A percentile compares a stretch with the other conserved stretches of the same genome.
Conservation (phyloP, 2,888 invertebrate species). For the Temnothorax rugatulus region DNA sequence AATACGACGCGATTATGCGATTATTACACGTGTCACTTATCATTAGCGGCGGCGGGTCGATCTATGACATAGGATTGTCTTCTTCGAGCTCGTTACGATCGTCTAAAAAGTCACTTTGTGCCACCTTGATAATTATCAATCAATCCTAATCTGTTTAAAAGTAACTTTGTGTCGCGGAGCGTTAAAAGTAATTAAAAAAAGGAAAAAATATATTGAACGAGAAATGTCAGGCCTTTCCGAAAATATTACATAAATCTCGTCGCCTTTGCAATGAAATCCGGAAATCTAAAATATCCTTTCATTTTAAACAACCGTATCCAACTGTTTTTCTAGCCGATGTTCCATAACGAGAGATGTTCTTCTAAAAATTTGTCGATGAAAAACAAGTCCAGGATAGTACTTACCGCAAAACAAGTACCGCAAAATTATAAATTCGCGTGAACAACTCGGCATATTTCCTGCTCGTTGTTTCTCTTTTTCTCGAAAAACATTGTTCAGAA, state of each 20-base stretch:
- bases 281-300: background rate
- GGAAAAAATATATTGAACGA: background rate
- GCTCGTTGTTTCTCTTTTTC: constrained; percentile 32
- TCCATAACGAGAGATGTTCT: background rate
- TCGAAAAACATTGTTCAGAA: constrained; percentile 26
- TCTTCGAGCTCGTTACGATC: background rate
- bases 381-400: background rate
- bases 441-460: constrained; percentile 31
- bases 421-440: background rate
- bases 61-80: background rate
- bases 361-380: background rate
- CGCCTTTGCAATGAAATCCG: background rate
- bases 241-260: background rate
- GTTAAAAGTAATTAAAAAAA: background rate
- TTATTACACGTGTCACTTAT: constrained; percentile 60
- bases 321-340: background rate
- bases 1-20: constrained; percentile 69
- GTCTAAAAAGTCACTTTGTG: background rate
- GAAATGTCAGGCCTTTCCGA: background rate
- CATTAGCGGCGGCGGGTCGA: background rate
- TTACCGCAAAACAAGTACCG: too few relatives aligned
- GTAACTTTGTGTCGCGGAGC: background rate
- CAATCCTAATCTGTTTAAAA: background rate
- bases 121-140: background rate
- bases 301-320: background rate